A percentile compares a stretch with the other conserved stretches of the same genome.
phyloP scores from a whole-genome alignment of 2,113 vertebrate genomes.

The Eclectus roratus region DNA sequence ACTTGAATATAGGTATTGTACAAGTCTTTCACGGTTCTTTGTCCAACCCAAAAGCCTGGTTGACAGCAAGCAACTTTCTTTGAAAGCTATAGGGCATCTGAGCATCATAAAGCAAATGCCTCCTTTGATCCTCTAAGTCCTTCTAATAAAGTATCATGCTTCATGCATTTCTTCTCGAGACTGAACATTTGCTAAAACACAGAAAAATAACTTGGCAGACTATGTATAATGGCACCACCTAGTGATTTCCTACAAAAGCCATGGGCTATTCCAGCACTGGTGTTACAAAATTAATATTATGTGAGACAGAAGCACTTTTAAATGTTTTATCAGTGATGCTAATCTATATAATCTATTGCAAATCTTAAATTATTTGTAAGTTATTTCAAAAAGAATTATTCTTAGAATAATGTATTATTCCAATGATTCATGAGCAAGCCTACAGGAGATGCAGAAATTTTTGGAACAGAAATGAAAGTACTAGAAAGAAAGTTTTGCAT shows the following conservation, averaged over 20 bases:
- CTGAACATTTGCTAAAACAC: slow-evolving; percentile 44
- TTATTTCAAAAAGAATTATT: neutral
- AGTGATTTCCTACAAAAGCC: slow-evolving; percentile 1
- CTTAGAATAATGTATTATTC: neutral
- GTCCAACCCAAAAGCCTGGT: neutral
- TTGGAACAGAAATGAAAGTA: neutral
- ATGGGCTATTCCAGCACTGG: neutral
- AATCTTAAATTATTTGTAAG: neutral
- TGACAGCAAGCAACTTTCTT: neutral
- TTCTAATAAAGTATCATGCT: neutral
- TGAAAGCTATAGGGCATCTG: neutral
- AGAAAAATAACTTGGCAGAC: neutral
- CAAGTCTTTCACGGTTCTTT: neutral
- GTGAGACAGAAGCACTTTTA: neutral
- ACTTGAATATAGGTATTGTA: neutral
- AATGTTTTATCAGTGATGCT: neutral
- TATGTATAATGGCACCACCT: slow-evolving; percentile 12
- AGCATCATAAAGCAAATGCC: neutral
- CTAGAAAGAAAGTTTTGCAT: neutral
- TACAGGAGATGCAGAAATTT: neutral
- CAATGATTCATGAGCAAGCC: neutral
- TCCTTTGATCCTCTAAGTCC: neutral
- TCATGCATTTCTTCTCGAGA: neutral
- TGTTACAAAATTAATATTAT: neutral
- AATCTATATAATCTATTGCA: neutral